Conservation (phyloP, 2,888 invertebrate genomes). For the Athalia cordata region DNA sequence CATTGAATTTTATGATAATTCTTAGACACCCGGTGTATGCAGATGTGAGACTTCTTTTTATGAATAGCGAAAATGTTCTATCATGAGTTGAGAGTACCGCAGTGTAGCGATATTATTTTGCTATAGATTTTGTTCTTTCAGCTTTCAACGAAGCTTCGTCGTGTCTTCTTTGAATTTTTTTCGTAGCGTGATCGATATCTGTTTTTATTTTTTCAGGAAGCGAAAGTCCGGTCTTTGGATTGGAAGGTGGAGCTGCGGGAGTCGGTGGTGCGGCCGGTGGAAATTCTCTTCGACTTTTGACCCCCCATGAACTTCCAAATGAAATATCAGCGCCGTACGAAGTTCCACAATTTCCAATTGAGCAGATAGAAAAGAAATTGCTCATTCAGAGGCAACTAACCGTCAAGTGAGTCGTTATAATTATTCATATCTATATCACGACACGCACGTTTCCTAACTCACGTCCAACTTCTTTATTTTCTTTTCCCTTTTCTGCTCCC, state of each 20-base stretch:
- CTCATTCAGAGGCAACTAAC: conserved; percentile 92
- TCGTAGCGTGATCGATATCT: background rate
- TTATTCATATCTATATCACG: background rate
- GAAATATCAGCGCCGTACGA: conserved; percentile 97
- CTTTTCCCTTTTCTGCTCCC: background rate
- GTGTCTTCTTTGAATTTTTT: background rate
- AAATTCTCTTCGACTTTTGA: conserved; percentile 74
- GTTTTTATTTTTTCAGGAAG: conserved; percentile 77
- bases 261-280: conserved; percentile 63
- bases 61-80: no score
- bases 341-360: conserved; percentile 98
- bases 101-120: no score
- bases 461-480: background rate
- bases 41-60: no score
- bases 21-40: conserved; percentile 59
- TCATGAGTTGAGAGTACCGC: no score
- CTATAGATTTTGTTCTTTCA: background rate
- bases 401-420: conserved; percentile 84
- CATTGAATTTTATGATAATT: background rate
- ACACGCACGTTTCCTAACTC: background rate
- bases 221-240: conserved; percentile 81
- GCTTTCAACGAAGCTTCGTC: background rate
- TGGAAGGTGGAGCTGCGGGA: conserved; percentile 63
- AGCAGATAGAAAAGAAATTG: conserved; percentile 95
- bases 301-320: conserved; percentile 81